Percentiles rank a stretch among this genome's conserved stretches.
Conservation (phyloP, 1,140 invertebrate species). For the Euborellia annulipes region DNA sequence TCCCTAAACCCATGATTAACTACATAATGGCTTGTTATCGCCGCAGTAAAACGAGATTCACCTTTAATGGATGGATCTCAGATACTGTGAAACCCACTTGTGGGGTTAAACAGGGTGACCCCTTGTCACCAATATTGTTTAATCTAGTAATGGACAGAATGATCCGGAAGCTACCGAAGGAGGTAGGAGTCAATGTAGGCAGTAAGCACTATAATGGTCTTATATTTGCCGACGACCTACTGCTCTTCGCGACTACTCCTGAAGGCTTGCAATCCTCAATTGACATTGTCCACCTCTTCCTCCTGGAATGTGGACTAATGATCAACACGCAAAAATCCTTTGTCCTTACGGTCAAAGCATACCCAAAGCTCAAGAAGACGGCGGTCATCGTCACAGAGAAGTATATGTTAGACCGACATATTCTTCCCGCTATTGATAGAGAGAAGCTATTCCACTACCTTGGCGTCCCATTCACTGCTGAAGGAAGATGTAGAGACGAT, state of each 20-base stretch:
- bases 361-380: constrained; percentile 5
- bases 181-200: neutral
- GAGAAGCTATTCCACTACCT: neutral
- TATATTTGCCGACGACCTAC: no score
- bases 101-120: constrained; percentile 31
- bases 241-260: no score
- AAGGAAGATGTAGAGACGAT: neutral
- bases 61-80: neutral
- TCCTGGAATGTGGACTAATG: no score
- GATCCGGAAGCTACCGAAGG: constrained; percentile 11
- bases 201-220: no score
- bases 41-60: no score
- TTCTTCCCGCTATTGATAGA: neutral
- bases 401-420: constrained; percentile 3
- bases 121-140: constrained; percentile 23
- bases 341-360: neutral
- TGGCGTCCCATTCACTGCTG: neutral
- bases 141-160: constrained; percentile 29
- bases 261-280: no score
- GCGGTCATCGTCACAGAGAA: neutral
- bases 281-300: no score
- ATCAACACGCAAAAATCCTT: no score
- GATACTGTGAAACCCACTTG: constrained; percentile 7
- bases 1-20: neutral
- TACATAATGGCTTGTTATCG: neutral